Percentiles rank a stretch among this genome's conserved stretches.
Conservation (phyloP, 2,113 vertebrate genomes). For the Phodopus roborovskii region DNA sequence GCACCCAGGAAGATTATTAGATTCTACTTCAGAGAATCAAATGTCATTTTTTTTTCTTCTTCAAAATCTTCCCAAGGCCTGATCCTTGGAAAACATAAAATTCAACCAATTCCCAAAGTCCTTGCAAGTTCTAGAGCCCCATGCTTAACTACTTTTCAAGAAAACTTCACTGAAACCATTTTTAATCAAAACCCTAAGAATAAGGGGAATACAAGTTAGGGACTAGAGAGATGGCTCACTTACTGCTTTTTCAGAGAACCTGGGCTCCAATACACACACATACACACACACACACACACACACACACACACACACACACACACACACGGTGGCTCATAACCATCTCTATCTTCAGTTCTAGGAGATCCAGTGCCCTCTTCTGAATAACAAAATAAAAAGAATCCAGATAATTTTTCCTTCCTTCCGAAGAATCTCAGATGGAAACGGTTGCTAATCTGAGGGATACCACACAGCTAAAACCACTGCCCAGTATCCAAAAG, state of each 20-base stretch:
- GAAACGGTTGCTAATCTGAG: background rate
- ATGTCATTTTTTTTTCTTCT: background rate
- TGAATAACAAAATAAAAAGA: background rate
- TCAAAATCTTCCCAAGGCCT: conserved; percentile 11
- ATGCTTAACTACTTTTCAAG: conserved; percentile 16
- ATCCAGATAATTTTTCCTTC: background rate
- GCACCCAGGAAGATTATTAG: background rate
- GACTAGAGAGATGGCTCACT: background rate
- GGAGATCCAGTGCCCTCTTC: background rate
- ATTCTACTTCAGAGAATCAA: background rate
- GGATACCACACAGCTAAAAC: background rate
- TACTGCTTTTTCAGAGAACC: background rate
- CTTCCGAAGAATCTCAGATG: conserved; percentile 3
- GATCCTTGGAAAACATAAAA: conserved; percentile 53
- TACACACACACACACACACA: too few relatives aligned
- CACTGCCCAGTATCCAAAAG: conserved; percentile 13
- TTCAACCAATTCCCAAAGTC: conserved; percentile 43
- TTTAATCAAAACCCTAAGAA: conserved; percentile 45
- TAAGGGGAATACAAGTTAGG: background rate
- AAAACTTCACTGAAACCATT: conserved; percentile 8
- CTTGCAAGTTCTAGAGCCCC: background rate
- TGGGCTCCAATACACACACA: background rate
- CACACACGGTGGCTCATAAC: background rate
- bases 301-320: background rate
- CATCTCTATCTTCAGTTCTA: background rate